Evolutionary conservation across 1,140 invertebrate genomes (phyloP).

Genomic region (Zophobas morio): DNA sequence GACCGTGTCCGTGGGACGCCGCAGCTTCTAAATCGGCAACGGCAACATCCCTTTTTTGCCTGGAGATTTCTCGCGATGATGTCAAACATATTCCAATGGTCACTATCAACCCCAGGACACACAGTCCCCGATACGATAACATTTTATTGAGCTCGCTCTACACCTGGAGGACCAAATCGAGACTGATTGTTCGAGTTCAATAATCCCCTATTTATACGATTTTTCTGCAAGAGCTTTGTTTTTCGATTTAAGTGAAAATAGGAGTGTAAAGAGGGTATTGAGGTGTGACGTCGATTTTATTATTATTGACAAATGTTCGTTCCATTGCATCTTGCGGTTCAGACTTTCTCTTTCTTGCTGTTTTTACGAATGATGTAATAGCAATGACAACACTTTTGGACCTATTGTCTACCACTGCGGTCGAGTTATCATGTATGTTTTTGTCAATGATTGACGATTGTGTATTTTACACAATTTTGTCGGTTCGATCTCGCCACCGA

Average conservation of each 20-base stretch:
- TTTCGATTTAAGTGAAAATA: slow-evolving; percentile 60
- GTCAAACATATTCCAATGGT: slow-evolving; percentile 59
- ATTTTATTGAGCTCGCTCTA: slow-evolving; percentile 53
- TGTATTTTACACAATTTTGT: slow-evolving; percentile 29
- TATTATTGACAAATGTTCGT: slow-evolving; percentile 58
- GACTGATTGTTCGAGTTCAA: slow-evolving; percentile 58
- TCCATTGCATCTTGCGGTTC: slow-evolving; percentile 64
- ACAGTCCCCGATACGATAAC: slow-evolving; percentile 59
- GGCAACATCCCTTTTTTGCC: slow-evolving; percentile 59
- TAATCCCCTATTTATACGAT: slow-evolving; percentile 62
- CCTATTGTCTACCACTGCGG: slow-evolving; percentile 31
- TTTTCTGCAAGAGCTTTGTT: slow-evolving; percentile 53
- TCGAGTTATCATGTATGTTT: slow-evolving; percentile 38
- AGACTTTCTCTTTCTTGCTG: slow-evolving; percentile 58
- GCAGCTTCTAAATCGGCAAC: slow-evolving; percentile 58
- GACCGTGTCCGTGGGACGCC: slow-evolving; percentile 54
- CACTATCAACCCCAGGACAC: slow-evolving; percentile 60
- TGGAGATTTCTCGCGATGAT: slow-evolving; percentile 60
- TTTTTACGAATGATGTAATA: slow-evolving; percentile 43
- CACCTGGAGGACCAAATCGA: slow-evolving; percentile 51
- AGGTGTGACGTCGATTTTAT: slow-evolving; percentile 58
- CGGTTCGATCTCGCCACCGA: neutral
- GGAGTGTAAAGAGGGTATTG: slow-evolving; percentile 53
- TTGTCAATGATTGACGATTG: neutral
- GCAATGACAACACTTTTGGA: slow-evolving; percentile 31